Evolutionary conservation across 2,113 vertebrate genomes (phyloP).

Genomic region (Spea bombifrons): DNA sequence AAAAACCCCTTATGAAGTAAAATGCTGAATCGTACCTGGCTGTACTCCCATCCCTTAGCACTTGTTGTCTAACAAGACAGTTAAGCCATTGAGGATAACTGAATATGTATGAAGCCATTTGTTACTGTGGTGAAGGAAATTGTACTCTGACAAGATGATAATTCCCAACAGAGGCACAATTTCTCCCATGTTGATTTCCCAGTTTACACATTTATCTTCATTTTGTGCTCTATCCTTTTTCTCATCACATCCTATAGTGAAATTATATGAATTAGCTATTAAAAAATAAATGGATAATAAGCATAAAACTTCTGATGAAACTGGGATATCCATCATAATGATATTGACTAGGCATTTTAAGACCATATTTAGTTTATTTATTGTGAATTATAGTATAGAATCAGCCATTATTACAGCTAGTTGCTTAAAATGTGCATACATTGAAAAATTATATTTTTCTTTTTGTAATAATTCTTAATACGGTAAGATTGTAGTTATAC

Average conservation of each 20-base stretch:
- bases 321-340: background rate
- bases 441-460: background rate
- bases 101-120: conserved; percentile 48
- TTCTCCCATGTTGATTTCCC: conserved; percentile 44
- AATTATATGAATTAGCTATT: conserved; percentile 38
- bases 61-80: conserved; percentile 48
- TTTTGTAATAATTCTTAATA: no score
- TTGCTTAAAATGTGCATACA: no score
- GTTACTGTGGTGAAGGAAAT: conserved; percentile 49
- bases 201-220: conserved; percentile 47
- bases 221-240: conserved; percentile 33
- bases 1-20: conserved; percentile 15
- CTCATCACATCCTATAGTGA: conserved; percentile 19
- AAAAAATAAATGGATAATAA: conserved; percentile 37
- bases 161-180: conserved; percentile 47
- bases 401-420: no score
- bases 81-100: conserved; percentile 45
- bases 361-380: background rate
- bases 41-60: conserved; percentile 22
- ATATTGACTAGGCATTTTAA: conserved; percentile 20
- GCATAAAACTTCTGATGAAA: background rate
- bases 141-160: conserved; percentile 48
- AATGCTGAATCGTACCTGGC: conserved; percentile 34
- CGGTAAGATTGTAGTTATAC: no score
- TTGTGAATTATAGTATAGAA: background rate